A percentile compares a stretch with the other conserved stretches of the same genome.
These are phyloP conservation scores for Rhinopomastus cyanomelas DNA, from an alignment of 2,113 vertebrate species.

Conservation along the genomic window DNA sequence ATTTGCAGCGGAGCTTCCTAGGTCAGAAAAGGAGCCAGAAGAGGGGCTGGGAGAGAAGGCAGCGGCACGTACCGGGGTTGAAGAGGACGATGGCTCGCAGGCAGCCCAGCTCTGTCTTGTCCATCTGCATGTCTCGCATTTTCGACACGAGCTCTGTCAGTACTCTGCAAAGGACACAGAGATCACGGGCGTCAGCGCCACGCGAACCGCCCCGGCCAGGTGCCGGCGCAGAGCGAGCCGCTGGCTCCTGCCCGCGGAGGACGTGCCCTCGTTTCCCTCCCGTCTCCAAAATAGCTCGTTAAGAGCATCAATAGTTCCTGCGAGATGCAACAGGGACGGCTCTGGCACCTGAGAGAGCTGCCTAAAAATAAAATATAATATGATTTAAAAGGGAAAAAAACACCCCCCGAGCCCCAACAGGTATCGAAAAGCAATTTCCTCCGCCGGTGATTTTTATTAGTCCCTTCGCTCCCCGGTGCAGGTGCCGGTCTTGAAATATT, in stretches of 20 bases:
- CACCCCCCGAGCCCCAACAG: constrained; percentile 14
- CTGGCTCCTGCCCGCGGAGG: background rate
- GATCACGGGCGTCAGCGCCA: background rate
- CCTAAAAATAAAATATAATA: constrained; percentile 46
- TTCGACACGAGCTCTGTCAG: constrained; percentile 98
- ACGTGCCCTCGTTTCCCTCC: constrained; percentile 22
- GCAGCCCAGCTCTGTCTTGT: constrained; percentile 98
- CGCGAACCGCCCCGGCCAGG: background rate
- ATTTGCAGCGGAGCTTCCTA: background rate
- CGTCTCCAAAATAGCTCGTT: constrained; percentile 4
- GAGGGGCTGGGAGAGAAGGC: background rate
- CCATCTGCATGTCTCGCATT: constrained; percentile 99
- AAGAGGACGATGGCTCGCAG: constrained; percentile 97
- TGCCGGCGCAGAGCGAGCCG: background rate
- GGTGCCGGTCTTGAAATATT: constrained; percentile 37
- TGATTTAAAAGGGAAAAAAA: background rate
- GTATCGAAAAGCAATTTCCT: constrained; percentile 63
- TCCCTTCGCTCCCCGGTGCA: constrained; percentile 49
- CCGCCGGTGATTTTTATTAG: constrained; percentile 53
- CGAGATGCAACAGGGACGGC: background rate
- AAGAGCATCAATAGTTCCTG: constrained; percentile 40
- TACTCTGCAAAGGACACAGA: constrained; percentile 78
- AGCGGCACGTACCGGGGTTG: constrained; percentile 84
- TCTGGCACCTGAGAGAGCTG: constrained; percentile 3
- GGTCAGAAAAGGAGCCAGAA: background rate